Evolutionary conservation across 2,113 vertebrate species (phyloP).

Genomic region (Alligator mississippiensis): DNA sequence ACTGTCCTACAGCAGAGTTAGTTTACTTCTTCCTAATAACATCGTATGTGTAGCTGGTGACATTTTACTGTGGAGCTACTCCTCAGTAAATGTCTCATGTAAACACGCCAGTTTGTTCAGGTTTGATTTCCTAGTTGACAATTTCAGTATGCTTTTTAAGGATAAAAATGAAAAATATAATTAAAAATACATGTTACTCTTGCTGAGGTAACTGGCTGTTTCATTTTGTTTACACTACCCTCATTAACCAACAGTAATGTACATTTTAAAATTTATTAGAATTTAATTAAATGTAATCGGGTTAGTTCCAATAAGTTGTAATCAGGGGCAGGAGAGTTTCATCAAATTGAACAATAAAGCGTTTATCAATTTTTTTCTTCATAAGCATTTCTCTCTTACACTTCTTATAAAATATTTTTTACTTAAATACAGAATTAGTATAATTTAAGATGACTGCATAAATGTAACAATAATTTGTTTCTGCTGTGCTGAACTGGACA

Average conservation of each 20-base stretch:
- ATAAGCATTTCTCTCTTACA: conserved; percentile 11
- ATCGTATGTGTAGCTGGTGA: no score
- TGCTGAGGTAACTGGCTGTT: not conserved
- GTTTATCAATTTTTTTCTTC: conserved; percentile 11
- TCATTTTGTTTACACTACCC: conserved; percentile 6
- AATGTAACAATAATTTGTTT: not conserved
- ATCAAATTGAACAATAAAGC: not conserved
- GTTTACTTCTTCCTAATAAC: no score
- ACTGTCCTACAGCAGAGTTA: no score
- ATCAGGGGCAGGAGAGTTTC: not conserved
- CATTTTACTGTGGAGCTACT: not conserved
- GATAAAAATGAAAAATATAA: not conserved
- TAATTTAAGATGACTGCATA: not conserved
- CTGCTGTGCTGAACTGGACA: conserved; percentile 18
- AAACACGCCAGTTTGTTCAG: no score
- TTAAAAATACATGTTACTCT: not conserved
- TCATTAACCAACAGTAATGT: conserved; percentile 4
- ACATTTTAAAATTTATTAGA: conserved; percentile 33
- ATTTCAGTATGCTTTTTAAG: not conserved
- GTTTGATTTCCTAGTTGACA: not conserved
- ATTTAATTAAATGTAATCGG: conserved; percentile 31
- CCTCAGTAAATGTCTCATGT: not conserved
- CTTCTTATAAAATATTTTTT: not conserved
- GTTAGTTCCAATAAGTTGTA: conserved; percentile 31
- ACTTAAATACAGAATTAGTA: not conserved